These are phyloP conservation scores for Neotragus moschatus DNA, from an alignment of 2,113 vertebrate species.

Conservation along the genomic window DNA sequence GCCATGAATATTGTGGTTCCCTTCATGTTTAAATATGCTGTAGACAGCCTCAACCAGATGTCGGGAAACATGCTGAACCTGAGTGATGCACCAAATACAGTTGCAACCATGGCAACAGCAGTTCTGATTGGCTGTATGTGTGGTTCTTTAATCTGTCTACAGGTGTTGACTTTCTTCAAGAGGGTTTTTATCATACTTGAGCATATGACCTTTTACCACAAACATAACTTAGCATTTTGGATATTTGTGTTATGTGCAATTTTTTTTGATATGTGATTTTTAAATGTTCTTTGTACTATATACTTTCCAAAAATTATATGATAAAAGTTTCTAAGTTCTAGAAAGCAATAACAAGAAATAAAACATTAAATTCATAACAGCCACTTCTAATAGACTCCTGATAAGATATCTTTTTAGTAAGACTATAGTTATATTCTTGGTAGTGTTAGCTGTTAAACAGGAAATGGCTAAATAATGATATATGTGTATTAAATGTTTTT, in stretches of 20 bases:
- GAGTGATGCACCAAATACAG: slow-evolving; percentile 91
- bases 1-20: slow-evolving; percentile 95
- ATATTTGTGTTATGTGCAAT: not conserved
- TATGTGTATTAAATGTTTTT: slow-evolving; percentile 14
- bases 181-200: slow-evolving; percentile 76
- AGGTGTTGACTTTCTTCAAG: slow-evolving; percentile 75
- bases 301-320: slow-evolving; percentile 26
- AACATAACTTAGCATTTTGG: not conserved
- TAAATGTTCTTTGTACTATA: slow-evolving; percentile 21
- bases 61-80: slow-evolving; percentile 96
- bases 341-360: slow-evolving; percentile 53
- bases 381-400: not conserved
- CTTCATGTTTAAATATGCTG: slow-evolving; percentile 99
- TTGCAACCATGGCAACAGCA: slow-evolving; percentile 95
- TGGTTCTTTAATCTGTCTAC: slow-evolving; percentile 70
- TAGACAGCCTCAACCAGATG: slow-evolving; percentile 96
- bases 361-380: slow-evolving; percentile 8
- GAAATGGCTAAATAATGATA: slow-evolving; percentile 17
- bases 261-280: slow-evolving; percentile 1
- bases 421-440: slow-evolving; percentile 1
- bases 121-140: slow-evolving; percentile 98
- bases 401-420: slow-evolving; percentile 13
- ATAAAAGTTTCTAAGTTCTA: slow-evolving; percentile 50
- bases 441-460: slow-evolving; percentile 19
- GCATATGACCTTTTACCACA: slow-evolving; percentile 78